phyloP scores from a whole-genome alignment of 2,797 vertebrate genomes.

The Mastacembelus armatus region DNA sequence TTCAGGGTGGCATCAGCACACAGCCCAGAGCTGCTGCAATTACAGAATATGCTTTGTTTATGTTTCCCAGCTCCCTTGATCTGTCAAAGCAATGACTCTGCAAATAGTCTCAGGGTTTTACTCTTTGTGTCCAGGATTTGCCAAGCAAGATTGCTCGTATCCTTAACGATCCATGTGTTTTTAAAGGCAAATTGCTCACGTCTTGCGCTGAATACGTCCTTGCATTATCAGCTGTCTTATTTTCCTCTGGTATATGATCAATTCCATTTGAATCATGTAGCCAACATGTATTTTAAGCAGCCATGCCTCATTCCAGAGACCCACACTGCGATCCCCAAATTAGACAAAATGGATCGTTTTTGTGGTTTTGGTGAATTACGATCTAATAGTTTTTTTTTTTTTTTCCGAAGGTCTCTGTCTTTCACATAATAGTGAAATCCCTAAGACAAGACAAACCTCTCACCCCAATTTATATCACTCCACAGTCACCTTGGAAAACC shows the following conservation, averaged over 20 bases:
- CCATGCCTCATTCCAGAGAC: not conserved
- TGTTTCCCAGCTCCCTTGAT: constrained; percentile 77
- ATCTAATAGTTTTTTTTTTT: constrained; percentile 18
- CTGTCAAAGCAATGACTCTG: constrained; percentile 78
- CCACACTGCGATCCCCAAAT: constrained; percentile 32
- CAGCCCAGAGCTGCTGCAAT: constrained; percentile 74
- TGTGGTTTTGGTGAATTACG: constrained; percentile 28
- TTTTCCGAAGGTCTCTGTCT: constrained; percentile 10
- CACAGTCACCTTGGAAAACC: constrained; percentile 40
- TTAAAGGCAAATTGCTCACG: constrained; percentile 47
- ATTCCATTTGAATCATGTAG: constrained; percentile 36
- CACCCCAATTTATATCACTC: constrained; percentile 35
- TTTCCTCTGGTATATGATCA: constrained; percentile 36
- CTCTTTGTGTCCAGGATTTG: constrained; percentile 73
- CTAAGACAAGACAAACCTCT: constrained; percentile 35
- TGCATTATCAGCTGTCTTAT: constrained; percentile 41
- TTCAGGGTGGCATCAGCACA: constrained; percentile 78
- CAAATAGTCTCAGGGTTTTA: constrained; percentile 73
- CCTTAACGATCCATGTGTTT: constrained; percentile 65
- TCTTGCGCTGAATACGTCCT: constrained; percentile 47
- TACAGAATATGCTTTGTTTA: constrained; percentile 80
- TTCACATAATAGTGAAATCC: constrained; percentile 28
- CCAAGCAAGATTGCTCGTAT: constrained; percentile 71
- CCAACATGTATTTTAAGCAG: constrained; percentile 30
- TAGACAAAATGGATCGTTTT: constrained; percentile 44